Evolutionary conservation across 2,888 invertebrate species (phyloP).

Genomic region (Torymus auratus): DNA sequence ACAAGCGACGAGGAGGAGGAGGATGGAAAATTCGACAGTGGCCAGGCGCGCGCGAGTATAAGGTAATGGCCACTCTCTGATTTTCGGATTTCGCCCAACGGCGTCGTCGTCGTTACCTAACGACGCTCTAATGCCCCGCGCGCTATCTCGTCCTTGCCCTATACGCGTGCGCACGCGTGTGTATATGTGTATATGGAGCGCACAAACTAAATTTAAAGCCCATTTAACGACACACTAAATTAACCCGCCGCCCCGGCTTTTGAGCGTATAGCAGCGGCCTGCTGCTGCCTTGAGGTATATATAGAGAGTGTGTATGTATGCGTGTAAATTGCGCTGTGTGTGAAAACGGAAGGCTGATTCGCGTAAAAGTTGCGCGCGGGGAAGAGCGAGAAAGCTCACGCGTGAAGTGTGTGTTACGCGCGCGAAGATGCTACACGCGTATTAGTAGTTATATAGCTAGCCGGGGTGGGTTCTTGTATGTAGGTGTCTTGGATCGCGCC

Average conservation of each 20-base stretch:
- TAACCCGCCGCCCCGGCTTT: constrained; percentile 56
- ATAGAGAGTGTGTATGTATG: not conserved
- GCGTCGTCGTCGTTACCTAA: constrained; percentile 31
- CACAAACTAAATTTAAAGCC: constrained; percentile 63
- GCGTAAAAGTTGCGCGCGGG: constrained; percentile 22
- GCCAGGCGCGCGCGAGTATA: not conserved
- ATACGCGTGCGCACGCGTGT: not conserved
- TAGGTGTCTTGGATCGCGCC: constrained; percentile 15
- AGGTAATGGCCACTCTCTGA: constrained; percentile 51
- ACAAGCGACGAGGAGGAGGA: not conserved
- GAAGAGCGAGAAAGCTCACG: not conserved
- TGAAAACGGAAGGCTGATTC: constrained; percentile 7
- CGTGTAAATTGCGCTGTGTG: not conserved
- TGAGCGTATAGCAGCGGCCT: constrained; percentile 11
- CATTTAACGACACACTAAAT: constrained; percentile 63
- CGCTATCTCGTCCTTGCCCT: not conserved
- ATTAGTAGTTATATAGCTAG: no score
- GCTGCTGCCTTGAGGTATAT: not conserved
- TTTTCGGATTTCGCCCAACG: constrained; percentile 43
- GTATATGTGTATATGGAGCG: not conserved
- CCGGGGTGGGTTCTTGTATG: no score
- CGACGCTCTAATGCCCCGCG: constrained; percentile 43
- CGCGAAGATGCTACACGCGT: no score
- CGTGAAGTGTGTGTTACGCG: not conserved
- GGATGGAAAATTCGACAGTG: constrained; percentile 32